A percentile compares a stretch with the other conserved stretches of the same genome.
Evolutionary conservation across 1,140 invertebrate species (phyloP).

Genomic region (Ephestia elutella): DNA sequence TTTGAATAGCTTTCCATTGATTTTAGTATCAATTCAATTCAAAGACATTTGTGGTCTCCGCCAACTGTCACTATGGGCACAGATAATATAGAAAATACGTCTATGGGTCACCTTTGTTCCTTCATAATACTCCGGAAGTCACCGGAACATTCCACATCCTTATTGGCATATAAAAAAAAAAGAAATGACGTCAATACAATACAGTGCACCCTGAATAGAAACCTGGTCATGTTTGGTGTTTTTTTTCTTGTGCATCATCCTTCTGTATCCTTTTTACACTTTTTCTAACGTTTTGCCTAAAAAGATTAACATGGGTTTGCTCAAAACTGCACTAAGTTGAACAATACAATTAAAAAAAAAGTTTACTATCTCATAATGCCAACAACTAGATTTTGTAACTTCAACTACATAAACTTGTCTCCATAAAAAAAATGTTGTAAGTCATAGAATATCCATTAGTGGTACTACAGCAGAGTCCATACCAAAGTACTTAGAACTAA

Average conservation of each 20-base stretch:
- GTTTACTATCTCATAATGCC: too few species aligned
- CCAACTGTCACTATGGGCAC: conserved; percentile 17
- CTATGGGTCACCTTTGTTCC: conserved; percentile 27
- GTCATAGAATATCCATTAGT: background rate
- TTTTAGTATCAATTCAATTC: conserved; percentile 2
- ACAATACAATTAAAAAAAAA: too few species aligned
- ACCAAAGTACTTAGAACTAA: conserved; percentile 25
- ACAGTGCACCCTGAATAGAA: background rate
- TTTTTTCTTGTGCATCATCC: background rate
- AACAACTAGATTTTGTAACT: too few species aligned
- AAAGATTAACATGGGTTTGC: background rate
- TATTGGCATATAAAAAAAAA: conserved; percentile 50
- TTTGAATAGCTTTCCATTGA: background rate
- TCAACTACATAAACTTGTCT: too few species aligned
- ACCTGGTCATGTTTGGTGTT: background rate
- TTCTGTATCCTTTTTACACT: background rate
- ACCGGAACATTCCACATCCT: conserved; percentile 28
- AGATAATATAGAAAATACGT: too few species aligned
- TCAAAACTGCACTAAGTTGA: background rate
- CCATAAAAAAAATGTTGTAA: too few species aligned
- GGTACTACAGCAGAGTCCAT: background rate
- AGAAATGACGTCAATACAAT: conserved; percentile 39
- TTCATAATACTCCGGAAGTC: conserved; percentile 53
- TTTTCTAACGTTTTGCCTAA: background rate
- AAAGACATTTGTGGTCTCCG: conserved; percentile 35